phyloP scores from a whole-genome alignment of 2,888 invertebrate species.

The Temnothorax unifasciatus region DNA sequence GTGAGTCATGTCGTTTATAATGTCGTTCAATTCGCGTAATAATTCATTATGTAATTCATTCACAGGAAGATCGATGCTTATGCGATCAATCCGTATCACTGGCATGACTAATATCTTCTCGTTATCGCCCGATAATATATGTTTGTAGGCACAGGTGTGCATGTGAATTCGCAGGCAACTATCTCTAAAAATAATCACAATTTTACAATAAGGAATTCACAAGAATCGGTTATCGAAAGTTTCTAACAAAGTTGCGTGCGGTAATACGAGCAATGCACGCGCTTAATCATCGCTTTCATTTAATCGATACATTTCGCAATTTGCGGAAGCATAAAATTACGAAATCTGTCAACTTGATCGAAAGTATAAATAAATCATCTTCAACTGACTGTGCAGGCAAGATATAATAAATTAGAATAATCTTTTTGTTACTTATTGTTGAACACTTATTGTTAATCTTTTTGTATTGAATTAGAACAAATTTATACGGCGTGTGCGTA shows the following conservation, averaged over 20 bases:
- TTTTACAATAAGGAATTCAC: not conserved
- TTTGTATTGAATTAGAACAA: not conserved
- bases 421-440: no score
- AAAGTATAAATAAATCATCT: not conserved
- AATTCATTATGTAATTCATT: constrained; percentile 30
- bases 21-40: constrained; percentile 8
- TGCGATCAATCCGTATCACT: not conserved
- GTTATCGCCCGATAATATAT: constrained; percentile 5
- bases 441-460: no score
- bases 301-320: not conserved
- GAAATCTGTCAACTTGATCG: not conserved
- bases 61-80: constrained; percentile 4
- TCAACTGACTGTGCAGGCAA: not conserved
- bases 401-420: not conserved
- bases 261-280: not conserved
- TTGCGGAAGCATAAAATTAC: not conserved
- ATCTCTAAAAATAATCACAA: not conserved
- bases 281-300: not conserved
- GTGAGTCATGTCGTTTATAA: constrained; percentile 40
- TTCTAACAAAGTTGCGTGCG: not conserved
- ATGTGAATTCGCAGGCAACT: not conserved
- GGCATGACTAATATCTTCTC: not conserved
- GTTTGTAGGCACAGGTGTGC: not conserved
- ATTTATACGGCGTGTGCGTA: not conserved
- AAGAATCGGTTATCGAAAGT: not conserved